Base-by-base conservation (phyloP, 35 echinoderm and acorn worm species). In the Heliocidaris tuberculata region DNA sequence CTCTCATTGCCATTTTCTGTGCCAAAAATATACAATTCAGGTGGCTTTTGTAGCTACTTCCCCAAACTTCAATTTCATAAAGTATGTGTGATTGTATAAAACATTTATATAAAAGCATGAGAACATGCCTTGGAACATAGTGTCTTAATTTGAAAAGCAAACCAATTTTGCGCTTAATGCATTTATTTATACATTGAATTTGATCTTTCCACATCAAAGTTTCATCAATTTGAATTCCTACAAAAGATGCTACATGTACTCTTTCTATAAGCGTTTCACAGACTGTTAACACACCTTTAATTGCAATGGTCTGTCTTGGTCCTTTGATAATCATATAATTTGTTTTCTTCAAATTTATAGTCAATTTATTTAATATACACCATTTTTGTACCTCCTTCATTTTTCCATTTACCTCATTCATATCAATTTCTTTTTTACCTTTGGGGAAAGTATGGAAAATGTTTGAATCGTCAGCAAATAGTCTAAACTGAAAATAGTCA, bases 1-100 rank as follows among this genome's bases (percentile, higher is more conserved):
- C 86, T 89, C 70, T 89, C 86, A 89, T 89, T 13, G 86, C 86
- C 86, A 27, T 89, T 89, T 89, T 89, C 86, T 89, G 86, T 89
- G 86, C 86, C 86, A 42, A 42, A 42, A 42, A 42, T 42, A 42
- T 42, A 42, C 35, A 42, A 42, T 42, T 42, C 35, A 42, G 35
- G 35, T 42, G 35, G 35, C 35, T 42, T 42, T 3, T 42, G 35
- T 42, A 42, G 35, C 35, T 42, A 42, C 35, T 42, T 42, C 35
- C 35, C 35, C 35, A 42, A 42, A 42, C 35, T 42, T 42, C 35
- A 42, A 42, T 42, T 42, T 3, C 35, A 42, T 42, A 42, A 42
- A 42, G 35, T 42, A 42, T 42, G 35, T 42, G 31, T 13, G 31
- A 32, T 30, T 30, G 13, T 89, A 89, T 30, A 89, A 89, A 42